phyloP scores from a whole-genome alignment of 2,113 vertebrate species.

The Ginglymostoma cirratum region DNA sequence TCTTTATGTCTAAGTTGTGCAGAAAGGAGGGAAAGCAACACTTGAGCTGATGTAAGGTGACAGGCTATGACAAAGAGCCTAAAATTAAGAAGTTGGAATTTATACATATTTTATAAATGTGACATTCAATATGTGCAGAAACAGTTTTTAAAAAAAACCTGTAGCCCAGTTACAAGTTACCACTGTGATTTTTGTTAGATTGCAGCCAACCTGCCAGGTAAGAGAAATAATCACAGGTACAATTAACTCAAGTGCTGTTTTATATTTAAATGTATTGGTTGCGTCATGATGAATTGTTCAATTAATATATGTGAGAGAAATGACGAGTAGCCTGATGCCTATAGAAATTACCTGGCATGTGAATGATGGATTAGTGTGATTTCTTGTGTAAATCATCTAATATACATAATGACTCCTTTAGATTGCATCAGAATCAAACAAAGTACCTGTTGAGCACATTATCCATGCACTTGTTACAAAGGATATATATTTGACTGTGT shows the following conservation, averaged over 20 bases:
- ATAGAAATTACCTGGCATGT: background rate
- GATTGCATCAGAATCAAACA: background rate
- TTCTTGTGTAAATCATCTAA: background rate
- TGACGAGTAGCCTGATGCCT: background rate
- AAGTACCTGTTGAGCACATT: background rate
- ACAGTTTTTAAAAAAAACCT: background rate
- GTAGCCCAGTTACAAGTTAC: background rate
- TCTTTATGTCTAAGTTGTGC: slow-evolving; percentile 34
- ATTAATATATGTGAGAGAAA: background rate
- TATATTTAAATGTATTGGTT: background rate
- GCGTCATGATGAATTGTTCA: background rate
- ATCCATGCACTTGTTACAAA: background rate
- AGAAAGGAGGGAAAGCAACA: slow-evolving; percentile 24
- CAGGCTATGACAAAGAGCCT: background rate
- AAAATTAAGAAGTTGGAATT: background rate
- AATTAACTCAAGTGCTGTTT: background rate
- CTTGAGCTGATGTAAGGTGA: background rate
- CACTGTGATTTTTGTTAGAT: slow-evolving; percentile 3
- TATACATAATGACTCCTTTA: background rate
- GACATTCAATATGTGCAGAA: background rate
- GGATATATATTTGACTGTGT: background rate
- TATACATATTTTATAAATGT: background rate
- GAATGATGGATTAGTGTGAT: background rate
- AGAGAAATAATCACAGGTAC: background rate
- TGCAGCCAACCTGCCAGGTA: background rate